Conservation (phyloP, 1,140 invertebrate genomes). For the Sitodiplosis mosellana region DNA sequence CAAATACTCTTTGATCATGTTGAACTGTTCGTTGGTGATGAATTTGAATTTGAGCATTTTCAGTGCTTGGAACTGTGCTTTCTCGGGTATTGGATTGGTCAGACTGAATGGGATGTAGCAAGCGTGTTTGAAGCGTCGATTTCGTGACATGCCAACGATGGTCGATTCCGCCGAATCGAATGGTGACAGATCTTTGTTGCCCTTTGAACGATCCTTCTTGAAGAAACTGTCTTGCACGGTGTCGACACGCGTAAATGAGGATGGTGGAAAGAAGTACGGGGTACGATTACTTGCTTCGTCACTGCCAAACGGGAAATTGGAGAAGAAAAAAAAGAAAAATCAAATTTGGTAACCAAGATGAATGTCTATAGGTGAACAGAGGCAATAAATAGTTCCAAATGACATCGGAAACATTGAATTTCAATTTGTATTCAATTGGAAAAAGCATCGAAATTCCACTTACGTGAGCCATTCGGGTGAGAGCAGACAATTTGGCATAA, state of each 20-base stretch:
- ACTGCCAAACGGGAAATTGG: slow-evolving; percentile 18
- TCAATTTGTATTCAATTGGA: not conserved
- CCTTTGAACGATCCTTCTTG: slow-evolving; percentile 29
- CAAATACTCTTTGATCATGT: slow-evolving; percentile 33
- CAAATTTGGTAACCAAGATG: slow-evolving; percentile 1
- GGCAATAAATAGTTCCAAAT: too few relatives aligned
- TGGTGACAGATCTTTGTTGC: slow-evolving; percentile 6
- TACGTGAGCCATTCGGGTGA: slow-evolving; percentile 37
- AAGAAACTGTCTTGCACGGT: slow-evolving; percentile 35
- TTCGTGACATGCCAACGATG: slow-evolving; percentile 27
- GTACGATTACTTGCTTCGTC: slow-evolving; percentile 26
- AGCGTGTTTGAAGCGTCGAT: not conserved
- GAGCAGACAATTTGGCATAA: slow-evolving; percentile 42
- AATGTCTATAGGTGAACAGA: too few relatives aligned
- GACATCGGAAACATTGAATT: slow-evolving; percentile 5
- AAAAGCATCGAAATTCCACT: slow-evolving; percentile 9
- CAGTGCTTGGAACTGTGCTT: slow-evolving; percentile 15
- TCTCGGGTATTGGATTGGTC: slow-evolving; percentile 15
- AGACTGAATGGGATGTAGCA: slow-evolving; percentile 13
- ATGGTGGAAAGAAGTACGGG: slow-evolving; percentile 52
- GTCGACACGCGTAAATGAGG: slow-evolving; percentile 60
- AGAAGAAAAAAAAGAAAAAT: slow-evolving; percentile 10
- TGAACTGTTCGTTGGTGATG: slow-evolving; percentile 19
- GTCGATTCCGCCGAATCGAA: slow-evolving; percentile 16
- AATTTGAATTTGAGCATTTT: slow-evolving; percentile 26